These are phyloP conservation scores for Ariolimax columbianus DNA, from an alignment of 2,888 invertebrate species.

Conservation along the genomic window DNA sequence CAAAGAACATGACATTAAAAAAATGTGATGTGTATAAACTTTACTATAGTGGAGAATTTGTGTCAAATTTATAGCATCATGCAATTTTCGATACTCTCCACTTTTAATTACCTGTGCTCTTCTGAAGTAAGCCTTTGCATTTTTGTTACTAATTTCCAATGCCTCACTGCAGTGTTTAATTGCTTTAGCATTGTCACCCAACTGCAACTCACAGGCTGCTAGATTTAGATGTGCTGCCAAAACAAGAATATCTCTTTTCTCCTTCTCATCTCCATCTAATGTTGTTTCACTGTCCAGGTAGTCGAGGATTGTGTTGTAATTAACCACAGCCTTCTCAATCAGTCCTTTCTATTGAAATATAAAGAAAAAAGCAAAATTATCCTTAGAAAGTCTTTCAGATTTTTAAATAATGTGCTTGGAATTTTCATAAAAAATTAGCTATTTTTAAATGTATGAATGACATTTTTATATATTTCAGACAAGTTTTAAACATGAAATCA, in stretches of 20 bases:
- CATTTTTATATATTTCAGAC: too few species aligned
- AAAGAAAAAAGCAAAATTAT: slow-evolving; percentile 1
- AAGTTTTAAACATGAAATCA: too few species aligned
- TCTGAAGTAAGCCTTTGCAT: slow-evolving; percentile 93
- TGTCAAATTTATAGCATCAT: too few species aligned
- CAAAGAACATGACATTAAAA: too few species aligned
- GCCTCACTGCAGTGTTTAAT: slow-evolving; percentile 84
- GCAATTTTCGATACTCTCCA: too few species aligned
- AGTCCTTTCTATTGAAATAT: slow-evolving; percentile 82
- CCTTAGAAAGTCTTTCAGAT: background rate
- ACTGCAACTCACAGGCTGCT: slow-evolving; percentile 88
- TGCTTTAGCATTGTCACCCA: slow-evolving; percentile 80
- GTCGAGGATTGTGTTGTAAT: slow-evolving; percentile 88
- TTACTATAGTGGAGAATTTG: too few species aligned
- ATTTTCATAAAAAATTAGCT: too few species aligned
- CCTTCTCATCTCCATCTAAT: slow-evolving; percentile 79
- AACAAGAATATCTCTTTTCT: slow-evolving; percentile 81
- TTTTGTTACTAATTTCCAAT: slow-evolving; percentile 86
- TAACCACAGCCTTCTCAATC: slow-evolving; percentile 87
- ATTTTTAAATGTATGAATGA: too few species aligned
- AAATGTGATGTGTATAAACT: too few species aligned
- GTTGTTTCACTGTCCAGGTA: slow-evolving; percentile 83
- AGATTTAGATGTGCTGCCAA: slow-evolving; percentile 89
- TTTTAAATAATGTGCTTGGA: background rate
- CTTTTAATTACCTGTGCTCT: slow-evolving; percentile 84